Conservation (phyloP, 2,797 vertebrate genomes). For the Mormyrus proboscirostris region DNA sequence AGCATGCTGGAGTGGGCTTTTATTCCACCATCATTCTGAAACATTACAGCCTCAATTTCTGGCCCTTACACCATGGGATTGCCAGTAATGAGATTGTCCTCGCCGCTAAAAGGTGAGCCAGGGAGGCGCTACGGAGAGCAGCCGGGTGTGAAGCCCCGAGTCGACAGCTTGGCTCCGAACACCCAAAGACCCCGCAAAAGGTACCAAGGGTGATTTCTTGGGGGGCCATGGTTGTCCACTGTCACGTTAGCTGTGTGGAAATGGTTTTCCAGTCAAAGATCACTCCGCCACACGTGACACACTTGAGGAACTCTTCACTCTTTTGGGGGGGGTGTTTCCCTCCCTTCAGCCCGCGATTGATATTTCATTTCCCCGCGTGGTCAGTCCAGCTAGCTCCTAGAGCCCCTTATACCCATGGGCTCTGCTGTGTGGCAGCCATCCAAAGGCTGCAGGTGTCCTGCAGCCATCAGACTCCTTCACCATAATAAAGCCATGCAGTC, state of each 20-base stretch:
- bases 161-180: neutral
- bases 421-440: neutral
- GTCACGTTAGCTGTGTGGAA: neutral
- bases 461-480: neutral
- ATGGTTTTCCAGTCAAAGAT: neutral
- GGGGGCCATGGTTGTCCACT: neutral
- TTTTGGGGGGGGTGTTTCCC: neutral
- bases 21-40: neutral
- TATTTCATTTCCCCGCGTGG: neutral
- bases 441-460: neutral
- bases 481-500: neutral
- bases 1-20: neutral
- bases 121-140: neutral
- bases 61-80: neutral
- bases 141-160: neutral
- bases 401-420: neutral
- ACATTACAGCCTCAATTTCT: neutral
- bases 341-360: neutral
- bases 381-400: neutral
- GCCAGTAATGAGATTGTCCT: constrained; percentile 19
- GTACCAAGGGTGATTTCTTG: neutral
- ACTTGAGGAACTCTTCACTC: neutral
- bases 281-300: neutral
- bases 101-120: neutral
- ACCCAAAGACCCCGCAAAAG: neutral